Conservation (phyloP, 2,888 invertebrate genomes). For the Sisyra terminalis region DNA sequence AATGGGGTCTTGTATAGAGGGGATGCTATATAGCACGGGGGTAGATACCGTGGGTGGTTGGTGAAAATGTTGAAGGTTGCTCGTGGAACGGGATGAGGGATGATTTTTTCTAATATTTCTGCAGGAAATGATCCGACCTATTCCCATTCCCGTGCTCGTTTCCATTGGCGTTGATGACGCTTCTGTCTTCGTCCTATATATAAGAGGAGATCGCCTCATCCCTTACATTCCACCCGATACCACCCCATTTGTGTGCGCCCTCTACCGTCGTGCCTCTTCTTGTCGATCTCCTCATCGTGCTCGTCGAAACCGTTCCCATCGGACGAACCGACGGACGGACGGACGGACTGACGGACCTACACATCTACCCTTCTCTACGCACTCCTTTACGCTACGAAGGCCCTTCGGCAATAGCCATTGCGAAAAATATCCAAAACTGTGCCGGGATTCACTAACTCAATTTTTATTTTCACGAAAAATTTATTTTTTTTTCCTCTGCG, state of each 20-base stretch:
- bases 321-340: constrained; percentile 17
- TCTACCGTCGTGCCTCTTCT: neutral
- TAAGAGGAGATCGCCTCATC: neutral
- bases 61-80: neutral
- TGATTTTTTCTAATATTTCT: constrained; percentile 5
- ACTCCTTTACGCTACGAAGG: too few relatives aligned
- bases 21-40: neutral
- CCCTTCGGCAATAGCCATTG: too few relatives aligned
- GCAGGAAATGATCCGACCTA: constrained; percentile 4
- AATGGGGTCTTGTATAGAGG: neutral
- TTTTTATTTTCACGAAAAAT: too few relatives aligned
- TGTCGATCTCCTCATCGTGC: too few relatives aligned
- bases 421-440: too few relatives aligned
- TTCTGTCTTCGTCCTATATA: too few relatives aligned
- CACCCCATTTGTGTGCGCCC: neutral
- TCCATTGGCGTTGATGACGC: too few relatives aligned
- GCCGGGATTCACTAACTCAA: too few relatives aligned
- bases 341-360: constrained; percentile 16
- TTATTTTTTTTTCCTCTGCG: too few relatives aligned
- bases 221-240: neutral
- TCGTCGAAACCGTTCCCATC: neutral
- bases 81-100: neutral
- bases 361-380: neutral
- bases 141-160: too few relatives aligned
- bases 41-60: neutral